A percentile compares a stretch with the other conserved stretches of the same genome.
Evolutionary conservation across 2,888 invertebrate species (phyloP).

Genomic region (Trichopoda pennipes): DNA sequence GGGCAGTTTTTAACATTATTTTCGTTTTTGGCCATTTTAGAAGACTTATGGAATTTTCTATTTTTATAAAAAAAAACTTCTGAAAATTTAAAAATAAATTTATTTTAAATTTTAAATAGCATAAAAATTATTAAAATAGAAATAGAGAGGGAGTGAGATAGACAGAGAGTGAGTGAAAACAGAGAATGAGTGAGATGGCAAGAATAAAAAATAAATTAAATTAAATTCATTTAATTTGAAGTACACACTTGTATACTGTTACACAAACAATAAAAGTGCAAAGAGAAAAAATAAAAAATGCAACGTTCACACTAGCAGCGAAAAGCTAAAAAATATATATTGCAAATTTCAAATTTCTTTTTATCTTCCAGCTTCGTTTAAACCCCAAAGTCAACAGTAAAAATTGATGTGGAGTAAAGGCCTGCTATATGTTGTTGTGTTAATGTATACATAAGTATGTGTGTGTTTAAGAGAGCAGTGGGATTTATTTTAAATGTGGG

Average conservation of each 20-base stretch:
- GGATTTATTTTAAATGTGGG: slow-evolving; percentile 1
- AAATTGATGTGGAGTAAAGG: background rate
- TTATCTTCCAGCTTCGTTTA: background rate
- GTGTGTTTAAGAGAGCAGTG: background rate
- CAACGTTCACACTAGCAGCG: background rate
- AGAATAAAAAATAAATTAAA: background rate
- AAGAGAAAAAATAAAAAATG: background rate
- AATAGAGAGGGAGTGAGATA: background rate
- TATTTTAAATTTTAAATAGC: background rate
- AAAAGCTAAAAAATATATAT: background rate
- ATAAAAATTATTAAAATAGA: no score
- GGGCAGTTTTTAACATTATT: no score
- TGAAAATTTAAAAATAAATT: no score
- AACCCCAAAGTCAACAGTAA: background rate
- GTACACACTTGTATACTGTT: slow-evolving; percentile 40
- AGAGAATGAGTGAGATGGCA: background rate
- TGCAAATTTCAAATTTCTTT: background rate
- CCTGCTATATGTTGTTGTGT: background rate
- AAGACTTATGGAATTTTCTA: no score
- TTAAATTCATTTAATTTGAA: slow-evolving; percentile 39
- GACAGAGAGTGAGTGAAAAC: no score
- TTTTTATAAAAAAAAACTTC: no score
- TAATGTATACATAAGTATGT: no score
- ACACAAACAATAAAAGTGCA: slow-evolving; percentile 1
- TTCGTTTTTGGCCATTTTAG: no score